A percentile compares a stretch with the other conserved stretches of the same genome.
Conservation (phyloP, 1,140 invertebrate genomes). For the Yoshiicerus persimilis region DNA sequence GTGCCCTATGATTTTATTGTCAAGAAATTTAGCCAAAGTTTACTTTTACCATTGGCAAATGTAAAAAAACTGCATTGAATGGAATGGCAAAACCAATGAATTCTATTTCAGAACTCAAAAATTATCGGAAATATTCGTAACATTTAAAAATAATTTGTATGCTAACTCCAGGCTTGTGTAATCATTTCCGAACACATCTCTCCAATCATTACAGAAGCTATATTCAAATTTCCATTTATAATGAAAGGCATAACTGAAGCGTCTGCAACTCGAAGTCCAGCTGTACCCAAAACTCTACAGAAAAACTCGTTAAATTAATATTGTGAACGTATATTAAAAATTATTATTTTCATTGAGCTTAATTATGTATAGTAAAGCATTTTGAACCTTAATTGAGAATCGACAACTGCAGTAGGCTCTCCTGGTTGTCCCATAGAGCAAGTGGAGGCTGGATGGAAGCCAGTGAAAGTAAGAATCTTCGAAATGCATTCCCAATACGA, state of each 20-base stretch:
- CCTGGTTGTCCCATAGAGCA: conserved; percentile 66
- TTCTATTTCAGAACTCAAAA: too few species aligned
- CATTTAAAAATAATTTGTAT: too few species aligned
- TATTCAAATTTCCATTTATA: neutral
- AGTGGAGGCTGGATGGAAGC: conserved; percentile 73
- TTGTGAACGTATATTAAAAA: too few species aligned
- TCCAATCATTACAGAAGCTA: neutral
- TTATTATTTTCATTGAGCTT: too few species aligned
- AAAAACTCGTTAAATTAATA: too few species aligned
- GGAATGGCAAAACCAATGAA: too few species aligned
- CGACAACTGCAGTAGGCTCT: conserved; percentile 61
- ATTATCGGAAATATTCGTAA: too few species aligned
- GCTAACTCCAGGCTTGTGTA: neutral
- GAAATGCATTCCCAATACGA: conserved; percentile 82
- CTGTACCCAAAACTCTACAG: neutral
- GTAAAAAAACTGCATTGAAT: too few species aligned
- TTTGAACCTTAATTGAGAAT: conserved; percentile 49
- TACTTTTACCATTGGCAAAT: too few species aligned
- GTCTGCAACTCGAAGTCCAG: neutral
- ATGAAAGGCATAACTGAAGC: neutral
- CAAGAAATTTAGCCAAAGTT: too few species aligned
- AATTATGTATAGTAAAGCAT: neutral
- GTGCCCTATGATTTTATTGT: too few species aligned
- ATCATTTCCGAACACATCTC: neutral
- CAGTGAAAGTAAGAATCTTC: conserved; percentile 71